phyloP scores from a whole-genome alignment of 2,113 vertebrate species.

The Poeciliopsis turrubarensis region DNA sequence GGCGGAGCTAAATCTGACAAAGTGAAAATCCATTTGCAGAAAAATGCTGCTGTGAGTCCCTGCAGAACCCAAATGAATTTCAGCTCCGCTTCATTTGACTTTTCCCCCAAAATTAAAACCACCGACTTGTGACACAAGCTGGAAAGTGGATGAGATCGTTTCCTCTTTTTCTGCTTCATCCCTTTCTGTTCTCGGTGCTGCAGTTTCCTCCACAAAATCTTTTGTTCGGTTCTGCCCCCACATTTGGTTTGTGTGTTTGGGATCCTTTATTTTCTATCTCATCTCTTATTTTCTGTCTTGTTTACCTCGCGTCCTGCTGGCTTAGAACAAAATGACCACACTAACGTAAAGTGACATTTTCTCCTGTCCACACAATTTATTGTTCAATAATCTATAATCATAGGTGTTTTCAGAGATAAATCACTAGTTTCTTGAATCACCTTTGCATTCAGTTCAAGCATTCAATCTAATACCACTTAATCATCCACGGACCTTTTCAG shows the following conservation, averaged over 20 bases:
- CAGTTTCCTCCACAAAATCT: background rate
- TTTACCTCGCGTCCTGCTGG: too few relatives aligned
- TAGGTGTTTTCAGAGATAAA: background rate
- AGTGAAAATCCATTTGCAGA: conserved; percentile 63
- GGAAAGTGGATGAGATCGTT: conserved; percentile 13
- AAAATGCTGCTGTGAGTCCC: conserved; percentile 44
- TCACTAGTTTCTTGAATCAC: background rate
- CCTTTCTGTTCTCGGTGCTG: background rate
- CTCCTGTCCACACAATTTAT: background rate
- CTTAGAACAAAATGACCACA: background rate
- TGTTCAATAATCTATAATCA: background rate
- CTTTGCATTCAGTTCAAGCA: background rate
- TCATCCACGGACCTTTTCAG: background rate
- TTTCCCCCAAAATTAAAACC: conserved; percentile 69
- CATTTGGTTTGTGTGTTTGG: background rate
- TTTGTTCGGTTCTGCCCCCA: background rate
- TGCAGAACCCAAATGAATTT: conserved; percentile 64
- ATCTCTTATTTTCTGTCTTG: too few relatives aligned
- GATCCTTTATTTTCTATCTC: background rate
- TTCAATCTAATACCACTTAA: background rate
- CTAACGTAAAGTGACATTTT: background rate
- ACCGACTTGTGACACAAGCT: conserved; percentile 62
- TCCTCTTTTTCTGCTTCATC: background rate
- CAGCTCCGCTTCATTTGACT: conserved; percentile 66
- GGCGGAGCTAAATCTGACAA: conserved; percentile 43